Base-by-base conservation (phyloP, 2,888 invertebrate species). In the Eulithis testata region DNA sequence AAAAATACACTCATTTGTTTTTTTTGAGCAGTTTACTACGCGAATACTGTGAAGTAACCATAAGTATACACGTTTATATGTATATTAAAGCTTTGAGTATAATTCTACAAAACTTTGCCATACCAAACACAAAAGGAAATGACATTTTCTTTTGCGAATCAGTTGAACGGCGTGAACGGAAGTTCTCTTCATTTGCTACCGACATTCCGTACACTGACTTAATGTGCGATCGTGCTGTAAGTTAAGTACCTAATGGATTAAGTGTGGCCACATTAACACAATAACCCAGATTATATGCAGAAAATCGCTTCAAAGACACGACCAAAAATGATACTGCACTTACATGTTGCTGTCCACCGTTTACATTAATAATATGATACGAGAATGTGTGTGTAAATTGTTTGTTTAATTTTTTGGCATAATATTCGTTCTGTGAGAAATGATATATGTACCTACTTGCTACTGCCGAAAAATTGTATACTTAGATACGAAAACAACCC, bases 231-330 rank as follows among this genome's bases (percentile, higher is more conserved):
- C 79, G 78, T 77, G 80, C 76, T 67, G 76, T 31, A 8, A 40
- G 40, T 40, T 40, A 40, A 40, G 40, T 40, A 40, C 40, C 40
- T 86, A 84, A 83, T 86, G 84, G 78, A 87, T 87, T 81, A 86
- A 87, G 83, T 85, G 82, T 77, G 74, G 71, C 69, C 78, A 76
- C 79, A 86, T 65, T 65, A 65, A 60, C 66, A 66, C 59, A 60
- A 85, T 89, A 86, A 90, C 89, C 89, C 79, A 88, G 82, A 88
- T 89, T 40, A 65, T 66, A 76, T 79, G 79, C 79, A 81, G 77
- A 85, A 85, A 85, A 60, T 84, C 77, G 75, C 78, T 81, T 76
- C 74, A 77, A 72, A 65, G 76, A 74, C 77, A 77, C 73, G 76
- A 74, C 72, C 76, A 71, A 76, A 80, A 76, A 61, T 73, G 77